A percentile compares a stretch with the other conserved stretches of the same genome.
These are phyloP conservation scores for Rissa tridactyla DNA, from an alignment of 2,113 vertebrate species.

Conservation along the genomic window DNA sequence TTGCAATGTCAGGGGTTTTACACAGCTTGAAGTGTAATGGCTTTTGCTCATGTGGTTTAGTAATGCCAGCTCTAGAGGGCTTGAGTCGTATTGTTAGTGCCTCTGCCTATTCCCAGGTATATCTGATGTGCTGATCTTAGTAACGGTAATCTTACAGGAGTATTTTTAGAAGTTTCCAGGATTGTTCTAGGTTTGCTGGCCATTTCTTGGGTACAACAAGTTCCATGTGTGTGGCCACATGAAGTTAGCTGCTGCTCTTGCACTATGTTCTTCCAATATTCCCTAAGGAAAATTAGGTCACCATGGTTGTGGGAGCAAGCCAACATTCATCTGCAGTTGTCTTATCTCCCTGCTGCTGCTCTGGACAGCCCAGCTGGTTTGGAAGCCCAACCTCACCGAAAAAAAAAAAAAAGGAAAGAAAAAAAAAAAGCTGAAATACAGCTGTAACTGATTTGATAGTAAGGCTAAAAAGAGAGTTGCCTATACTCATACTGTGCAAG, in stretches of 20 bases:
- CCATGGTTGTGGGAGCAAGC: background rate
- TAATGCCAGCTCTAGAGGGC: background rate
- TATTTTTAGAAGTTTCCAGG: background rate
- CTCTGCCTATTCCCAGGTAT: background rate
- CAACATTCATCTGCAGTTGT: slow-evolving; percentile 16
- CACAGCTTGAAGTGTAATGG: background rate
- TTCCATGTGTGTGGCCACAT: background rate
- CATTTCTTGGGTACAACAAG: background rate
- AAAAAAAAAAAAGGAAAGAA: background rate
- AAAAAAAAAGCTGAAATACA: background rate
- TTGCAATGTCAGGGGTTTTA: background rate
- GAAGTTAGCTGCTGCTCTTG: background rate
- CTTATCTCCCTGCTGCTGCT: background rate
- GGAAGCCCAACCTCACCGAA: background rate
- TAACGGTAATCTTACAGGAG: background rate
- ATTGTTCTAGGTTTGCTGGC: background rate
- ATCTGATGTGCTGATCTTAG: background rate
- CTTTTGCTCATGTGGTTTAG: background rate
- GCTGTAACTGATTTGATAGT: background rate
- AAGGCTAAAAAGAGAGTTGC: background rate
- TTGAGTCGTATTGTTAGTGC: background rate
- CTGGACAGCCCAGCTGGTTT: background rate
- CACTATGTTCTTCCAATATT: background rate
- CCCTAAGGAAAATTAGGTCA: background rate
- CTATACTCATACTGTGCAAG: background rate